Conservation (phyloP, 1,140 invertebrate genomes). For the Coptotermes formosanus region DNA sequence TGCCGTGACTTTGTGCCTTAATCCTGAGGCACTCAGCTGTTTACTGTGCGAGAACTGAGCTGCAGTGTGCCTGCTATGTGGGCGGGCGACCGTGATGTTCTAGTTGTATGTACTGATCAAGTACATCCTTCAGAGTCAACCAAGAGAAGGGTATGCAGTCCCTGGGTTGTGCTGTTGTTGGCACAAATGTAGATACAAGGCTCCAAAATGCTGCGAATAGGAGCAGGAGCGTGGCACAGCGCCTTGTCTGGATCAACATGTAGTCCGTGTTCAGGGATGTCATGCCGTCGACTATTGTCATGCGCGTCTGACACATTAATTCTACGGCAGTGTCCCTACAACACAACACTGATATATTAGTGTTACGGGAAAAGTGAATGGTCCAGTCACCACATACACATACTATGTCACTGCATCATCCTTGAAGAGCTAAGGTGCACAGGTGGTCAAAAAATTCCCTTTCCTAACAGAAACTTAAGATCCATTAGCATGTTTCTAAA, state of each 20-base stretch:
- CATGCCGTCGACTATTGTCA: neutral
- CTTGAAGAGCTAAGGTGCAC: too few species aligned
- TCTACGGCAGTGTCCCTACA: neutral
- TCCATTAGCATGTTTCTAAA: too few species aligned
- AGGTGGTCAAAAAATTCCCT: too few species aligned
- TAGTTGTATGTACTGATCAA: neutral
- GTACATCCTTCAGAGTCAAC: neutral
- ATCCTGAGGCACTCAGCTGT: too few species aligned
- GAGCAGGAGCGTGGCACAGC: neutral
- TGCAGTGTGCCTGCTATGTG: neutral
- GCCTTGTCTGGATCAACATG: neutral
- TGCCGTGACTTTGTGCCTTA: too few species aligned
- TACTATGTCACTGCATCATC: too few species aligned
- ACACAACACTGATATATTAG: neutral
- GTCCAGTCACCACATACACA: too few species aligned
- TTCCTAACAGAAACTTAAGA: too few species aligned
- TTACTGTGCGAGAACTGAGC: neutral
- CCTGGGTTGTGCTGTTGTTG: neutral
- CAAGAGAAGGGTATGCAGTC: neutral
- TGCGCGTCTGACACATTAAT: neutral
- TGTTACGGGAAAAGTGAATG: too few species aligned
- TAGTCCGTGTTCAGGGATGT: neutral
- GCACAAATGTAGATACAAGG: neutral
- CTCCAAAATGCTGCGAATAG: neutral
- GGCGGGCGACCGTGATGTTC: neutral